Evolutionary conservation across 1,140 invertebrate species (phyloP).

Genomic region (Contarinia nasturtii): DNA sequence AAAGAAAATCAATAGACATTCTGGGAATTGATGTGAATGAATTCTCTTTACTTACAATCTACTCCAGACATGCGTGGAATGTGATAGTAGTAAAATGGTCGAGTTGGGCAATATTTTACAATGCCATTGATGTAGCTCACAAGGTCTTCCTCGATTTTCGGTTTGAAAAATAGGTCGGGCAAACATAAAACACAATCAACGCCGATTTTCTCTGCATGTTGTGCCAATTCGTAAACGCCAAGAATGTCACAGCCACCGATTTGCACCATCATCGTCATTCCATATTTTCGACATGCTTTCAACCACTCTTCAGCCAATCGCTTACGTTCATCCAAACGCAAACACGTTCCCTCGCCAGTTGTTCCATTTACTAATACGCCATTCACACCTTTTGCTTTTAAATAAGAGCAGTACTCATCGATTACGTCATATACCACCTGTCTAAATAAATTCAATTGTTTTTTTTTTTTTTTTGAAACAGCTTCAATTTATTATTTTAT

Average conservation of each 20-base stretch:
- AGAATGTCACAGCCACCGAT: slow-evolving; percentile 53
- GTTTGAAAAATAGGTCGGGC: slow-evolving; percentile 61
- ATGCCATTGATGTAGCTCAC: slow-evolving; percentile 48
- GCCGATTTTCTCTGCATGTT: slow-evolving; percentile 44
- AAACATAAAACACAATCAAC: slow-evolving; percentile 56
- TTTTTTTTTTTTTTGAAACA: no score
- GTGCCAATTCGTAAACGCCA: slow-evolving; percentile 50
- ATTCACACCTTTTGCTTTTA: background rate
- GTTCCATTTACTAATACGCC: slow-evolving; percentile 36
- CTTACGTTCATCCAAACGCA: slow-evolving; percentile 50
- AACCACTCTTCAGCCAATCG: slow-evolving; percentile 45
- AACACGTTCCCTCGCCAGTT: slow-evolving; percentile 52
- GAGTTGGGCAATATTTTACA: slow-evolving; percentile 48
- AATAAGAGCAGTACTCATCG: background rate
- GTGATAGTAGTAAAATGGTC: slow-evolving; percentile 66
- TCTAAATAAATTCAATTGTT: no score
- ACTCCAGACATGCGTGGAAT: slow-evolving; percentile 50
- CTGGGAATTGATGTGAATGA: no score
- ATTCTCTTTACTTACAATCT: slow-evolving; percentile 39
- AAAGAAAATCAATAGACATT: slow-evolving; percentile 2
- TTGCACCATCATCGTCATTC: slow-evolving; percentile 54
- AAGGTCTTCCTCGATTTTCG: slow-evolving; percentile 37
- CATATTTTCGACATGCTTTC: slow-evolving; percentile 28
- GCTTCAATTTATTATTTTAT: no score
- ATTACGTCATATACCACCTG: background rate